Percentiles rank a stretch among this genome's conserved stretches.
These are phyloP conservation scores for Andrena flavipes DNA, from an alignment of 2,888 invertebrate species.

Conservation along the genomic window DNA sequence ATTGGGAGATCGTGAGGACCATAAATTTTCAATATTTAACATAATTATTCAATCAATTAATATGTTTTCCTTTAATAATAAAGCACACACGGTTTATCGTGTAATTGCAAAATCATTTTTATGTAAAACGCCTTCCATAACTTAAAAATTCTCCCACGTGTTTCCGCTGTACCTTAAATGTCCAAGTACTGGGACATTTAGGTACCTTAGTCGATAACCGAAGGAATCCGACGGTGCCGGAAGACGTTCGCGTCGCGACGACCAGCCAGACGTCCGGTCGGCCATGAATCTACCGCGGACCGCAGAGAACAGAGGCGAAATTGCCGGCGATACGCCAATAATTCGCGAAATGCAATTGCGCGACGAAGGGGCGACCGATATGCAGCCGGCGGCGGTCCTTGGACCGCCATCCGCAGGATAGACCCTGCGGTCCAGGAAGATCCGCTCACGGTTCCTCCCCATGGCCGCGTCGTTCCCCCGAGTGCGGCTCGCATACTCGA, in stretches of 20 bases:
- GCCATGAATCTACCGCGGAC: slow-evolving; percentile 25
- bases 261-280: neutral
- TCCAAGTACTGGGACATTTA: neutral
- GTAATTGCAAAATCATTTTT: no score
- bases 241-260: slow-evolving; percentile 34
- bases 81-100: no score
- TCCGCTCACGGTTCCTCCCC: slow-evolving; percentile 3
- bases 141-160: no score
- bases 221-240: slow-evolving; percentile 43
- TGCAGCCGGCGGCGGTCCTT: neutral
- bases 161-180: no score
- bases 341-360: slow-evolving; percentile 70
- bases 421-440: slow-evolving; percentile 57
- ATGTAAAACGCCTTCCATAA: no score
- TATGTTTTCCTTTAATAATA: no score
- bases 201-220: slow-evolving; percentile 32
- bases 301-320: slow-evolving; percentile 48
- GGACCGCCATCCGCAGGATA: slow-evolving; percentile 41
- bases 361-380: slow-evolving; percentile 13
- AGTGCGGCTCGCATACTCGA: slow-evolving; percentile 75
- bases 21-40: no score
- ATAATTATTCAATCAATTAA: no score
- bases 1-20: no score
- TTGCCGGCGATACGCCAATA: slow-evolving; percentile 69
- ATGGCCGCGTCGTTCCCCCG: slow-evolving; percentile 44